Evolutionary conservation across 2,113 vertebrate genomes (phyloP).

Genomic region (Gnathonemus longibarbis): DNA sequence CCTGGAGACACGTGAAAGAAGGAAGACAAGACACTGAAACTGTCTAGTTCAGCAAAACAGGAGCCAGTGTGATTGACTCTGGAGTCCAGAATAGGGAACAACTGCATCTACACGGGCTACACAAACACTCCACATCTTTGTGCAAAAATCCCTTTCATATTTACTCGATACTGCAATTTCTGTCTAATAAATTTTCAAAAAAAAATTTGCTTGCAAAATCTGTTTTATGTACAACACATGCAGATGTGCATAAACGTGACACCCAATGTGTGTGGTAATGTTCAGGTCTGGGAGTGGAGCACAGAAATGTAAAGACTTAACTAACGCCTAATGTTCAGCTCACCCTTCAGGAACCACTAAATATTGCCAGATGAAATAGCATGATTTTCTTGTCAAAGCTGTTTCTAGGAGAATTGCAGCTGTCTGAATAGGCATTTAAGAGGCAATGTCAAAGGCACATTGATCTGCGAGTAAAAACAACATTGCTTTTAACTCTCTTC

Average conservation of each 20-base stretch:
- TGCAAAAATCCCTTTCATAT: neutral
- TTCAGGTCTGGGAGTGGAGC: neutral
- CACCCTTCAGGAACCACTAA: neutral
- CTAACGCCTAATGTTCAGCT: neutral
- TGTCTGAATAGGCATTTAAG: neutral
- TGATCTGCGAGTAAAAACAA: neutral
- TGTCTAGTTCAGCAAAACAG: neutral
- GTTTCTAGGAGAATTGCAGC: neutral
- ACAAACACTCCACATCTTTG: neutral
- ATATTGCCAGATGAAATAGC: neutral
- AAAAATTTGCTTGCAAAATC: neutral
- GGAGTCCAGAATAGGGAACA: neutral
- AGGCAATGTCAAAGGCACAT: constrained; percentile 11
- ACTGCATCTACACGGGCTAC: neutral
- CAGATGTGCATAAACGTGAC: neutral
- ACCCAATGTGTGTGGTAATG: neutral
- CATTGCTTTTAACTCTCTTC: neutral
- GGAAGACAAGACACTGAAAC: constrained; percentile 1
- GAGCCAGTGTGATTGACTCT: neutral
- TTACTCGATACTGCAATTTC: neutral
- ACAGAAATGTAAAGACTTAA: neutral
- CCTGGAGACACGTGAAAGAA: constrained; percentile 30
- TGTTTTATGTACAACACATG: neutral
- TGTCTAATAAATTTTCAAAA: neutral
- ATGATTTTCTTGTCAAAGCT: neutral